phyloP scores from a whole-genome alignment of 2,888 invertebrate species.

The Apamea epomidion region DNA sequence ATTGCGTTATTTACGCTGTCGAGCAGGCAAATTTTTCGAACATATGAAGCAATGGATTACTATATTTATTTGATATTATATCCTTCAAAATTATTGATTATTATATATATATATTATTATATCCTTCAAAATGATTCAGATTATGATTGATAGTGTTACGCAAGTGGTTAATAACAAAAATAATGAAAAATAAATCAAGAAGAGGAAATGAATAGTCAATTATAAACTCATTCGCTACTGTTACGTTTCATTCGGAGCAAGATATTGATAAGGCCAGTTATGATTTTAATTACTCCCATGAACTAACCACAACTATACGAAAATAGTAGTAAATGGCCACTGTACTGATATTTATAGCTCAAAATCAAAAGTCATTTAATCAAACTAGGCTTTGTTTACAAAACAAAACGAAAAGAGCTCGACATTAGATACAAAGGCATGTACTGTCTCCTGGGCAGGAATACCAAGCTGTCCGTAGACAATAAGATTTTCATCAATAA shows the following conservation, averaged over 20 bases:
- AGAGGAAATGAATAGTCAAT: background rate
- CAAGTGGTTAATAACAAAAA: background rate
- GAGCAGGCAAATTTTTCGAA: too few species aligned
- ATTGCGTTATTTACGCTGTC: too few species aligned
- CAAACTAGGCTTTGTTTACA: too few species aligned
- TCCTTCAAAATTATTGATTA: too few species aligned
- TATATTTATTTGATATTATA: too few species aligned
- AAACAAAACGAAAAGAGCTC: background rate
- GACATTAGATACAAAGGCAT: background rate
- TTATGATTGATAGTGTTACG: too few species aligned
- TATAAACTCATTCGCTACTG: too few species aligned
- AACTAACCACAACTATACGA: background rate
- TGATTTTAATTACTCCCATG: background rate
- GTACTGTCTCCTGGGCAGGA: too few species aligned
- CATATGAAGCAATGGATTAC: too few species aligned
- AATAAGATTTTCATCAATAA: background rate
- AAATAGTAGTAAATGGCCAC: background rate
- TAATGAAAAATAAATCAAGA: background rate
- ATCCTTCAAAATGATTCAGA: too few species aligned
- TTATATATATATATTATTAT: too few species aligned
- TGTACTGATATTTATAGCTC: background rate
- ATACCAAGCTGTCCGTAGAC: background rate
- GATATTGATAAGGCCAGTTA: background rate
- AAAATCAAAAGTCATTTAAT: background rate
- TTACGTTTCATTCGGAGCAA: background rate